These are phyloP conservation scores for Cyclura pinguis DNA, from an alignment of 2,797 vertebrate species.

Conservation along the genomic window DNA sequence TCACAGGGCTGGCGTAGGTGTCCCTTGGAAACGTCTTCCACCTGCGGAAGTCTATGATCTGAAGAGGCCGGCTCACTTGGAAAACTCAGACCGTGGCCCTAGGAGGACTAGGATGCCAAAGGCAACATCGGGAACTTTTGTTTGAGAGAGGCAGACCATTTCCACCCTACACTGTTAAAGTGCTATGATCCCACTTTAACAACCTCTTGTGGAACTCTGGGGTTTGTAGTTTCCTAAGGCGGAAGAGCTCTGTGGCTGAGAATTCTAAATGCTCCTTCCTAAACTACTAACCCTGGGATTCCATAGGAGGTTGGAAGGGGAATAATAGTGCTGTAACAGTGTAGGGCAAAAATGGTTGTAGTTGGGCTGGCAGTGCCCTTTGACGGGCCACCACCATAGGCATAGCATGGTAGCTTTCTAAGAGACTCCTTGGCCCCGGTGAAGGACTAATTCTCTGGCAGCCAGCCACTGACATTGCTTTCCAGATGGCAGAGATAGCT, in stretches of 20 bases:
- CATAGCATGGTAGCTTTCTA: background rate
- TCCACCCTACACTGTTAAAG: too few relatives aligned
- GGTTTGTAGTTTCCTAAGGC: too few relatives aligned
- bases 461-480: background rate
- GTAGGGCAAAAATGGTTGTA: too few relatives aligned
- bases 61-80: constrained; percentile 38
- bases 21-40: too few relatives aligned
- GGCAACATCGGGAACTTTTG: background rate
- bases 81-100: accelerated
- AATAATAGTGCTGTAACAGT: too few relatives aligned
- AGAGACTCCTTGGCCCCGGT: background rate
- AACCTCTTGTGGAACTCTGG: too few relatives aligned
- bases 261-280: too few relatives aligned
- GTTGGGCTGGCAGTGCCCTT: background rate
- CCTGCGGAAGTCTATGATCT: background rate
- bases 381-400: background rate
- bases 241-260: too few relatives aligned
- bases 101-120: accelerated
- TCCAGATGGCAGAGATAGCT: background rate
- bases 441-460: background rate
- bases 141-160: background rate
- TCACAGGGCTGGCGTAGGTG: too few relatives aligned
- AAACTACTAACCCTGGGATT: too few relatives aligned
- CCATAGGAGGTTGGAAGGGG: too few relatives aligned
- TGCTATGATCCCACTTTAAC: too few relatives aligned